These are phyloP conservation scores for Epinotia bilunana DNA, from an alignment of 2,888 invertebrate species.

Conservation along the genomic window DNA sequence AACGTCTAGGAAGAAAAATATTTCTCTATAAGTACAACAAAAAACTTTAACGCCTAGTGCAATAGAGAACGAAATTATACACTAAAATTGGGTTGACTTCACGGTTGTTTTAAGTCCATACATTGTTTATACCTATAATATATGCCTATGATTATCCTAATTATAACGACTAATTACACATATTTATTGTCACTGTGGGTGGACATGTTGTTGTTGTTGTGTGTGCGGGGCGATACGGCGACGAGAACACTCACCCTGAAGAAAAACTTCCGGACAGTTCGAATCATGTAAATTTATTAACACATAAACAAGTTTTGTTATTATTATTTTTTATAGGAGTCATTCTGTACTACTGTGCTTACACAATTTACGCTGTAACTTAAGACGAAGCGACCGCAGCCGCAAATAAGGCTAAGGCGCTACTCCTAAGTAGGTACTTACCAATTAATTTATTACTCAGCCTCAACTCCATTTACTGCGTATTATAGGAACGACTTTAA, in stretches of 20 bases:
- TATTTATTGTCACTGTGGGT: too few relatives aligned
- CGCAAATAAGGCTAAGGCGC: constrained; percentile 25
- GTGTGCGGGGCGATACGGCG: too few relatives aligned
- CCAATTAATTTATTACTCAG: constrained; percentile 38
- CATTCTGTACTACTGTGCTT: background rate
- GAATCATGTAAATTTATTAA: background rate
- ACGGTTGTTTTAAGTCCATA: too few relatives aligned
- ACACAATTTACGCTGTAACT: constrained; percentile 18
- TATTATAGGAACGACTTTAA: constrained; percentile 33
- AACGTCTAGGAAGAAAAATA: background rate
- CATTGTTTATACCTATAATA: too few relatives aligned
- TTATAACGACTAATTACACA: too few relatives aligned
- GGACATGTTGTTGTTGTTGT: too few relatives aligned
- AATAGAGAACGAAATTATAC: too few relatives aligned
- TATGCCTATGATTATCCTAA: too few relatives aligned
- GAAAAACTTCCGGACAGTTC: too few relatives aligned
- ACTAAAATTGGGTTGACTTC: too few relatives aligned
- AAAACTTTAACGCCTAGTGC: too few relatives aligned
- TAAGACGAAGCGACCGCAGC: constrained; percentile 5
- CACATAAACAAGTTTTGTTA: background rate
- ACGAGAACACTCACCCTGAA: too few relatives aligned
- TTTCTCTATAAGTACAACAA: background rate
- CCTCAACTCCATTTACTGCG: constrained; percentile 30
- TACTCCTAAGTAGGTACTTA: constrained; percentile 33
- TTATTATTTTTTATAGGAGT: background rate